Evolutionary conservation across 2,113 vertebrate species (phyloP), one percentile per base, ranked within the genome.

Genomic region (Dicentrarchus labrax): DNA sequence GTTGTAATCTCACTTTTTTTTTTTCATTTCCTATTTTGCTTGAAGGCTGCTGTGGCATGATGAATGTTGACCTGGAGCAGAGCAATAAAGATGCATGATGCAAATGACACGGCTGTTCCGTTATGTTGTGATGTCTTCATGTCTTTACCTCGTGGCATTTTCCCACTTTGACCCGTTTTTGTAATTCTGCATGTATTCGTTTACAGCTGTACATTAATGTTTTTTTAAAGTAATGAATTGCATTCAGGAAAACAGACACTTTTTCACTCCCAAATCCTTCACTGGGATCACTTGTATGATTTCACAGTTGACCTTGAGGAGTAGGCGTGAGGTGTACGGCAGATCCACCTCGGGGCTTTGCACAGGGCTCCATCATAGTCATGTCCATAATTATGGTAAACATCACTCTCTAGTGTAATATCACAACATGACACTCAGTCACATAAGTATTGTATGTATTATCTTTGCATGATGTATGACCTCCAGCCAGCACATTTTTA

Each of bases 1-100:
- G 47, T 41, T 51, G 66, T 72, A 75, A 85, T 79, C 50, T 75
- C 41, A n/a, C 19, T 30, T n/a, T 64, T 64, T 65, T 65, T 76
- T 76, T 71, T 47, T 54, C 51, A 72, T 77, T 73, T 79, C 64
- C 45, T 69, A 11, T 88, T 72, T 62, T 2, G 60, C 72, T 82
- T 24, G 22, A 78, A 64, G 53, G 70, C 21, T 64, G 22, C 21
- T 39, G 61, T 39, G 66, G 71, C 71, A 72, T 67, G 75, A 87
- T 87, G 54, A 57, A 64, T 0, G 19, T 8, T 8, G 7, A 22
- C 38, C 36, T 19, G 21, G 9, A 69, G 60, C 8, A n/a, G n/a
- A 2, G 15, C 22, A 39, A 51, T 71, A 75, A 36, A 65, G 54
- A 47, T 10, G 10, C 53, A 61, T 53, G 61, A 77, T 62, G 62